These are phyloP conservation scores for Sander lucioperca DNA, from an alignment of 2,113 vertebrate genomes.

Conservation along the genomic window DNA sequence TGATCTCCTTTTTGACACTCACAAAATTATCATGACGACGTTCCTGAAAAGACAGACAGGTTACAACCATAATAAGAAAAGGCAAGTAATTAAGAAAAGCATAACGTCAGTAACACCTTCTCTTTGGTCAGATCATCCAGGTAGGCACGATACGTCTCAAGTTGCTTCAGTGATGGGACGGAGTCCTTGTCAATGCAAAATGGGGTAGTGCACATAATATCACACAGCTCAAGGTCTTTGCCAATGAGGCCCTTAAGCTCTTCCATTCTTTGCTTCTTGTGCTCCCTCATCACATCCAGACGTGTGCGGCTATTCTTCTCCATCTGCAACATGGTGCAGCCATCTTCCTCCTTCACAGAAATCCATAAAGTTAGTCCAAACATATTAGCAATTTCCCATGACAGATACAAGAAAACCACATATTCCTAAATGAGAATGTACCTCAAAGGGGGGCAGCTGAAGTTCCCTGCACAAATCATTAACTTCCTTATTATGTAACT, in stretches of 20 bases:
- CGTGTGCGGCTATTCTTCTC: slow-evolving; percentile 90
- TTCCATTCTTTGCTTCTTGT: slow-evolving; percentile 89
- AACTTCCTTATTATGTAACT: slow-evolving; percentile 84
- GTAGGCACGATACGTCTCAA: slow-evolving; percentile 84
- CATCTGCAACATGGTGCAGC: slow-evolving; percentile 88
- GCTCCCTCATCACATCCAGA: slow-evolving; percentile 86
- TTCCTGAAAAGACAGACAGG: slow-evolving; percentile 78
- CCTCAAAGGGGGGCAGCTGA: slow-evolving; percentile 85
- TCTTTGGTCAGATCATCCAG: slow-evolving; percentile 82
- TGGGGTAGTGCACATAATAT: slow-evolving; percentile 83
- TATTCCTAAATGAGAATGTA: slow-evolving; percentile 50
- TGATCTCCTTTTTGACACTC: slow-evolving; percentile 85
- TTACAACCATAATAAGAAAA: slow-evolving; percentile 3
- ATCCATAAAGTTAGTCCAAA: slow-evolving; percentile 16
- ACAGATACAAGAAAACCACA: not conserved
- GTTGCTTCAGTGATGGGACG: slow-evolving; percentile 88
- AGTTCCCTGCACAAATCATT: slow-evolving; percentile 86
- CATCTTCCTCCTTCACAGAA: slow-evolving; percentile 83
- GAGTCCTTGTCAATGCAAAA: slow-evolving; percentile 70
- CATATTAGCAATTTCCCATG: not conserved
- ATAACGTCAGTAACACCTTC: slow-evolving; percentile 79
- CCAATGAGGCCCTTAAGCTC: slow-evolving; percentile 86
- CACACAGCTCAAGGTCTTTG: slow-evolving; percentile 88
- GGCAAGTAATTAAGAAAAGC: not conserved
- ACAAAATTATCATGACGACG: slow-evolving; percentile 87